Evolutionary conservation across 2,113 vertebrate genomes (phyloP), one percentile per base, ranked within the genome.

Genomic region (Brachyhypopomus occidentalis): DNA sequence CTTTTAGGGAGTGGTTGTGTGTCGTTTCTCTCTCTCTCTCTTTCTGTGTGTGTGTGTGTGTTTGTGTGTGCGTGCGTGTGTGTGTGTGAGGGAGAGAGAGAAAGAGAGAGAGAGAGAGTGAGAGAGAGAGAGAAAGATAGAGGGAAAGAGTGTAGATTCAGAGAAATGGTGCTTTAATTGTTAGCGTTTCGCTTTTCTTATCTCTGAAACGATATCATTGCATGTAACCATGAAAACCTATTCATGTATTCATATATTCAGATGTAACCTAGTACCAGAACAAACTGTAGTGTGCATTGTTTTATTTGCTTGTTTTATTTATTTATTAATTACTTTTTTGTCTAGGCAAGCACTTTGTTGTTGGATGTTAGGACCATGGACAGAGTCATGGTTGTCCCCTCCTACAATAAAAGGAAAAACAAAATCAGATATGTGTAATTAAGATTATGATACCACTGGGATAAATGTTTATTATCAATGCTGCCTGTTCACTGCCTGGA

Each of bases 1-100:
- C 69, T 80, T 81, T 81, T 76, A 81, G 79, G 79, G 79, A 81
- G 79, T 81, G 79, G 79, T 52, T 52, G 45, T 52, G 9, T 14
- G 12, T 14, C 45, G 9, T 11, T 14, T 14, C 45, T 14, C 45
- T 3, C 8, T 14, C 45, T 14, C 45, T 14, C 45, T 14, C 45
- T 14, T 9, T 52, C 45, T 72, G 69, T 19, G 69, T 20, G 34
- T 5, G 77, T 2, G 48, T 4, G 62, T 7, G 62, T 5, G 77
- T 5, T n/a, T 2, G 69, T 30, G 22, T 20, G 66, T 9, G 62
- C 3, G 45, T 8, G 75, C 0, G 36, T 2, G 36, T 11, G 60
- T 1, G 41, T 2, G 25, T 1, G 17, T 55, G 41, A 23, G 27
- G 25, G 63, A 23, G 25, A 55, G 62, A 59, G 48, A 55, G 76